Evolutionary conservation across 2,113 vertebrate species (phyloP).

Genomic region (Myrmecobius fasciatus): DNA sequence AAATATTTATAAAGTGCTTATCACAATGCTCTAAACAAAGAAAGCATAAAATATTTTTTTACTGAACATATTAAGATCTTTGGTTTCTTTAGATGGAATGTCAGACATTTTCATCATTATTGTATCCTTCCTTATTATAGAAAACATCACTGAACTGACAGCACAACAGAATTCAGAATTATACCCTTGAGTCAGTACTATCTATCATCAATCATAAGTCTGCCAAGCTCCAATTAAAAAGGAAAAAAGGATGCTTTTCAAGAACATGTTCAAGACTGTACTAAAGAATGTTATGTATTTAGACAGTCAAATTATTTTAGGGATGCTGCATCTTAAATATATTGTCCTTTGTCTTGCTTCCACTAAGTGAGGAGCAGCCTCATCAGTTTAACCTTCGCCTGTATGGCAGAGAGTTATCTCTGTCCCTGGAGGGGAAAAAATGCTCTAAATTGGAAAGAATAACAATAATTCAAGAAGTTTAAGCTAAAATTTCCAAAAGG

Average conservation of each 20-base stretch:
- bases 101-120: background rate
- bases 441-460: constrained; percentile 21
- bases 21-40: background rate
- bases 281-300: background rate
- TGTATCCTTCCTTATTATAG: background rate
- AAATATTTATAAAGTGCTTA: background rate
- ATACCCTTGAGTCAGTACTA: background rate
- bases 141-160: constrained; percentile 29
- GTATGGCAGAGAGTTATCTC: background rate
- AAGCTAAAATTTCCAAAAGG: constrained; percentile 40
- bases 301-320: background rate
- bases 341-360: background rate
- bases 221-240: background rate
- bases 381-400: constrained; percentile 9
- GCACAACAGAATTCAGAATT: background rate
- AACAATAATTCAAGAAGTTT: constrained; percentile 11
- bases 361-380: background rate
- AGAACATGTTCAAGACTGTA: background rate
- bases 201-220: constrained; percentile 15
- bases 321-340: constrained; percentile 15
- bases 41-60: background rate
- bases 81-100: constrained; percentile 38
- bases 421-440: background rate
- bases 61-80: background rate
- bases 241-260: background rate